These are phyloP conservation scores for Rhynchopsitta pachyrhyncha DNA, from an alignment of 2,113 vertebrate genomes.

Conservation along the genomic window DNA sequence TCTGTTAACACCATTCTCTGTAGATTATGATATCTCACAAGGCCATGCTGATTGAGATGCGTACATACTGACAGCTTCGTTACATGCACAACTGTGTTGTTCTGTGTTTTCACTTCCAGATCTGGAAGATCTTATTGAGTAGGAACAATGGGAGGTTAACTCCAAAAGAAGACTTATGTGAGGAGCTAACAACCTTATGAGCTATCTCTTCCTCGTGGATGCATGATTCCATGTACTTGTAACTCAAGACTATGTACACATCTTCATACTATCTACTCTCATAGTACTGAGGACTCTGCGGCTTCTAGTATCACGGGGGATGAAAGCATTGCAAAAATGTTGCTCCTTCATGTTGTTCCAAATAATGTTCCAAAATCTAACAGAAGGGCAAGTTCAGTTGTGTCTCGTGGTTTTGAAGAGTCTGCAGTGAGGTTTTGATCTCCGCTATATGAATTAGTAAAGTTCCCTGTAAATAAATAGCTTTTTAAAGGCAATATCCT, in stretches of 20 bases:
- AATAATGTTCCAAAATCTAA: neutral
- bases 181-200: neutral
- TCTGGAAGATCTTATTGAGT: neutral
- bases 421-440: slow-evolving; percentile 1
- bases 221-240: neutral
- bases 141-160: neutral
- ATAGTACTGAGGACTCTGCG: neutral
- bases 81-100: neutral
- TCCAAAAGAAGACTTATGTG: neutral
- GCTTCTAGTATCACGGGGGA: neutral
- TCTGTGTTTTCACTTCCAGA: neutral
- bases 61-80: neutral
- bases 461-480: slow-evolving; percentile 35
- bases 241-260: neutral
- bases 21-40: neutral
- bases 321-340: neutral
- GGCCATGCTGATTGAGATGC: rapidly evolving
- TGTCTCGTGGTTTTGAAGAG: neutral
- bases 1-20: neutral
- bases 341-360: neutral
- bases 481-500: neutral
- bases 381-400: neutral
- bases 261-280: neutral
- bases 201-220: neutral
- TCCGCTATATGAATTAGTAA: neutral